Percentiles rank a stretch among this genome's conserved stretches.
Conservation (phyloP, 2,113 vertebrate species). For the Martes martes region DNA sequence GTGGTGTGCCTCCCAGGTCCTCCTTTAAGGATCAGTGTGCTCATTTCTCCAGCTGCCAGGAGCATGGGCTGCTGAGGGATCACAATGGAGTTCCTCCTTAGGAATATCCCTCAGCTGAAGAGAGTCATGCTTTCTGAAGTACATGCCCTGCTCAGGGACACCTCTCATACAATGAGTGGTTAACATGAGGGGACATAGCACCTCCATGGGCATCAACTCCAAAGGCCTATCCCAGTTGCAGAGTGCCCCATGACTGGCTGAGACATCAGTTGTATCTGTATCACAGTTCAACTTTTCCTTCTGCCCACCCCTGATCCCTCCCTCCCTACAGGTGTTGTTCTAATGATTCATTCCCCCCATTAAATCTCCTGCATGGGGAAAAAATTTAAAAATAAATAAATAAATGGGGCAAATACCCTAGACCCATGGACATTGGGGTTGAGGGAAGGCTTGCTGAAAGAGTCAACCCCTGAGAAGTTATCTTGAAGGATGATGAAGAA, state of each 20-base stretch:
- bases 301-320: neutral
- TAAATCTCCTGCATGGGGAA: neutral
- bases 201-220: neutral
- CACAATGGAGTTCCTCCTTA: neutral
- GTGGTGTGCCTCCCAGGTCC: neutral
- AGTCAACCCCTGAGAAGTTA: neutral
- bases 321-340: neutral
- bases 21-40: neutral
- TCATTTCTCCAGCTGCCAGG: neutral
- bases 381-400: neutral
- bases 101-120: neutral
- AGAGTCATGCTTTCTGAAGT: neutral
- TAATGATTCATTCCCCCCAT: neutral
- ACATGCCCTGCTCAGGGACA: neutral
- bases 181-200: neutral
- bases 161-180: neutral
- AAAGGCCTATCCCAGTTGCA: neutral
- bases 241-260: rapidly evolving
- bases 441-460: neutral
- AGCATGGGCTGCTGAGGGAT: neutral
- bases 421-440: neutral
- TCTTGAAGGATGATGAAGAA: neutral
- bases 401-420: neutral
- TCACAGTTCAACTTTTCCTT: neutral
- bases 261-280: neutral